Conservation (phyloP, 1,140 invertebrate species). For the Drosophila sulfurigaster region DNA sequence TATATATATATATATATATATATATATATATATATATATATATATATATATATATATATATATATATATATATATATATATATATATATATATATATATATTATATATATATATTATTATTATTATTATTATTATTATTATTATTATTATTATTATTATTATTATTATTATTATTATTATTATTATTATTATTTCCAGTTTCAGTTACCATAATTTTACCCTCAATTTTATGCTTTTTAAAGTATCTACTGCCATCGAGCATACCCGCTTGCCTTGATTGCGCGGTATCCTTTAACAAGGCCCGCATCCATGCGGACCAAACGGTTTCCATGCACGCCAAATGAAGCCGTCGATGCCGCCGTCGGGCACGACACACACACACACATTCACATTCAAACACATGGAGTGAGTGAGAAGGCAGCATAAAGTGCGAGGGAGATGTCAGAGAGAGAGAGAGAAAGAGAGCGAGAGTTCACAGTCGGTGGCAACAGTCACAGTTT, state of each 20-base stretch:
- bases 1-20: too few species aligned
- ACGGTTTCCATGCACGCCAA: slow-evolving; percentile 80
- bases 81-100: too few species aligned
- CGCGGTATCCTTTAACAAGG: slow-evolving; percentile 38
- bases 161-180: too few species aligned
- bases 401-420: neutral
- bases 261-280: slow-evolving; percentile 12
- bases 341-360: slow-evolving; percentile 59
- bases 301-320: slow-evolving; percentile 56
- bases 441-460: neutral
- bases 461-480: slow-evolving; percentile 13
- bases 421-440: slow-evolving; percentile 2
- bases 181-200: too few species aligned
- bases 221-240: too few species aligned
- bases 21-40: too few species aligned
- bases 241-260: neutral
- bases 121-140: too few species aligned
- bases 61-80: too few species aligned
- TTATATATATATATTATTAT: too few species aligned
- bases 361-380: slow-evolving; percentile 14
- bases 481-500: slow-evolving; percentile 53
- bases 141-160: too few species aligned
- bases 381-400: slow-evolving; percentile 17
- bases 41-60: too few species aligned
- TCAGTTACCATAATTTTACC: too few species aligned